Percentiles rank a stretch among this genome's conserved stretches.
These are phyloP conservation scores for Climacteris rufus DNA, from an alignment of 2,113 vertebrate genomes.

Conservation along the genomic window DNA sequence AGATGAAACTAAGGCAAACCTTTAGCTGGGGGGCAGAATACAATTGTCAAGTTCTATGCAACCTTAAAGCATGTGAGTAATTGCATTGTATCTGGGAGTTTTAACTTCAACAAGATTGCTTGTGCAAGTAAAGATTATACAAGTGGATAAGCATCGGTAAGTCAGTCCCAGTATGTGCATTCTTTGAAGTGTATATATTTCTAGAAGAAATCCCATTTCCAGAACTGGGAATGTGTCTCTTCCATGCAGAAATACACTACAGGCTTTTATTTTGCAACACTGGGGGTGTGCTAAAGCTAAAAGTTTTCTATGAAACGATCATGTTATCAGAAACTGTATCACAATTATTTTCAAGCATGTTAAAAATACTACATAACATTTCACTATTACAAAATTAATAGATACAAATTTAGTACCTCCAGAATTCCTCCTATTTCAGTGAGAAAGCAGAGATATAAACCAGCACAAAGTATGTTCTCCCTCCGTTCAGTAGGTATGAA, in stretches of 20 bases:
- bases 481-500: background rate
- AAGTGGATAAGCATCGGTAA: background rate
- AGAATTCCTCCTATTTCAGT: background rate
- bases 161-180: background rate
- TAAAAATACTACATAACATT: background rate
- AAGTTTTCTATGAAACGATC: background rate
- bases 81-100: conserved; percentile 19
- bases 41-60: background rate
- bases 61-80: background rate
- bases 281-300: background rate
- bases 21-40: conserved; percentile 27
- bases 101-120: background rate
- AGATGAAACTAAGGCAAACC: background rate
- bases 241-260: background rate
- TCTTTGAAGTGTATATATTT: background rate
- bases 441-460: background rate
- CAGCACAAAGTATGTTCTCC: background rate
- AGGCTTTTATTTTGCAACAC: background rate
- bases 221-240: background rate
- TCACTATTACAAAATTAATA: background rate
- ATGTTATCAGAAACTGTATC: background rate
- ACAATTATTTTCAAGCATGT: background rate
- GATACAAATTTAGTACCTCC: background rate
- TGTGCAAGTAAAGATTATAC: background rate
- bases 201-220: too few relatives aligned